Evolutionary conservation across 30 jellyfish, hydroid and myxozoan species (phyloP).

Genomic region (Turritopsis rubra): DNA sequence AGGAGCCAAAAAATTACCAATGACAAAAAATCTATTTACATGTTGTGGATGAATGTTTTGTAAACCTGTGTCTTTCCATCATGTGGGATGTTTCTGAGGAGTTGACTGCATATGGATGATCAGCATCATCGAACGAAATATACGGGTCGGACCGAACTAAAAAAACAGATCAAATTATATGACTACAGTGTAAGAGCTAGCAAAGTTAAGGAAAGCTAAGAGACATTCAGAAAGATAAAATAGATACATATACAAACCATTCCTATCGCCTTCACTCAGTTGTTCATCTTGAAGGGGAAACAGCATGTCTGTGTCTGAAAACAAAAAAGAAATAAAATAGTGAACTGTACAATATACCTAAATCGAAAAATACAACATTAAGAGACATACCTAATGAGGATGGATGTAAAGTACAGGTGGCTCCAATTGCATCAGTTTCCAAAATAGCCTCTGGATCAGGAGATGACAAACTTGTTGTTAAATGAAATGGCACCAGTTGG

Average conservation of each 20-base stretch:
- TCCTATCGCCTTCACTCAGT: not conserved
- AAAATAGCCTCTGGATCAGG: conserved; percentile 10
- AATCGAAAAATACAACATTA: not conserved
- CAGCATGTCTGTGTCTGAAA: not conserved
- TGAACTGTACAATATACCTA: not conserved
- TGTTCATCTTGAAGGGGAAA: conserved; percentile 12
- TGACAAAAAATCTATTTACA: not conserved
- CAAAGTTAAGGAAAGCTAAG: no score
- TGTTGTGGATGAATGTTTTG: not conserved
- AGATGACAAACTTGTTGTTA: not conserved
- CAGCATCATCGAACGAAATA: conserved; percentile 17
- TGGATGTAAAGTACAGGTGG: conserved; percentile 25
- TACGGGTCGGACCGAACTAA: conserved; percentile 11
- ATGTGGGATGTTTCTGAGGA: not conserved
- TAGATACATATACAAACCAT: conserved; percentile 4
- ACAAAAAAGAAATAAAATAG: not conserved
- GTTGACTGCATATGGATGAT: conserved; percentile 23
- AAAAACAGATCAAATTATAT: no score
- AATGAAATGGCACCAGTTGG: conserved; percentile 42
- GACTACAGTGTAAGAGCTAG: no score
- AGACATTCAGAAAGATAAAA: no score
- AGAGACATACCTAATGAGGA: conserved; percentile 12
- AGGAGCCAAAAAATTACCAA: not conserved
- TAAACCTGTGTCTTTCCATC: not conserved
- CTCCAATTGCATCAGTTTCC: conserved; percentile 30